phyloP scores from a whole-genome alignment of 2,888 invertebrate species.

The Apeira syringaria region DNA sequence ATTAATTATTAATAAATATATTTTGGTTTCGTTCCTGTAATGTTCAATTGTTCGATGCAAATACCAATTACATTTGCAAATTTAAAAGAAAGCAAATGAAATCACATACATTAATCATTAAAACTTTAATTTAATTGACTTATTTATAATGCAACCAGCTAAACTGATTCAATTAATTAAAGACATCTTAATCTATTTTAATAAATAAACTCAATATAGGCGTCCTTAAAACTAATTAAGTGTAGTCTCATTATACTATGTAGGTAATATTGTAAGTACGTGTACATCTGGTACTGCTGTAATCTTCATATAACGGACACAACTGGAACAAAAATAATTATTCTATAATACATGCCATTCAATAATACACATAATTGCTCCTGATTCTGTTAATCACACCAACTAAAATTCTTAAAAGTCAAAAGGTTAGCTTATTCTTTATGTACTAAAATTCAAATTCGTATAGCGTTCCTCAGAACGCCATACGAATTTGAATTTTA shows the following conservation, averaged over 20 bases:
- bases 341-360: not conserved
- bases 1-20: no score
- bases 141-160: conserved; percentile 6
- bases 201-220: conserved; percentile 25
- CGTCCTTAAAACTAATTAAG: conserved; percentile 38
- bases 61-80: no score
- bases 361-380: not conserved
- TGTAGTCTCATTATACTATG: conserved; percentile 20
- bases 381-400: no score
- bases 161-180: conserved; percentile 2
- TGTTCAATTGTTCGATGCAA: no score
- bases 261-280: conserved; percentile 14
- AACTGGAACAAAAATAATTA: conserved; percentile 16
- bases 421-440: no score
- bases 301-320: conserved; percentile 5
- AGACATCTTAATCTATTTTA: conserved; percentile 8
- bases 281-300: not conserved
- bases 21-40: no score
- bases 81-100: not conserved
- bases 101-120: conserved; percentile 1
- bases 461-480: no score
- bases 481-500: no score
- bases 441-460: no score
- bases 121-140: conserved; percentile 6
- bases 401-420: no score